These are phyloP conservation scores for Cydia pomonella DNA, from an alignment of 1,140 invertebrate genomes.

Conservation along the genomic window DNA sequence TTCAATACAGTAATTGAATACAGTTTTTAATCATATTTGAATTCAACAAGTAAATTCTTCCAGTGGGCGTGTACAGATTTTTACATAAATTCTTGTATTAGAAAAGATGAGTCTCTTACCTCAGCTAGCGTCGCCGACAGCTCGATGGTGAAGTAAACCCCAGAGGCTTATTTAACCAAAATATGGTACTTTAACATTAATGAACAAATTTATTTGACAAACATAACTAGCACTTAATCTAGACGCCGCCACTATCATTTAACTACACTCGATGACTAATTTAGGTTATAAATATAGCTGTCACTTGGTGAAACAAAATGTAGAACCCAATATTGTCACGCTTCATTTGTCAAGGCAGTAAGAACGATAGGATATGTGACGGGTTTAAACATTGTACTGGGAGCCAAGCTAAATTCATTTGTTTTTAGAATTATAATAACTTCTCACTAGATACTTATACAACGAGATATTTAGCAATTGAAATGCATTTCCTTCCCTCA, in stretches of 20 bases:
- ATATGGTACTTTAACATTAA: not conserved
- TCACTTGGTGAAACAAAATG: slow-evolving; percentile 40
- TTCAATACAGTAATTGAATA: not conserved
- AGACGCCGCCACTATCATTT: slow-evolving; percentile 18
- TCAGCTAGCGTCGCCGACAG: not conserved
- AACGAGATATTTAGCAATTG: not conserved
- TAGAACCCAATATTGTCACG: slow-evolving; percentile 17
- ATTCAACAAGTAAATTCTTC: slow-evolving; percentile 32
- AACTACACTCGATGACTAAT: slow-evolving; percentile 61
- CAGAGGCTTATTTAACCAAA: not conserved
- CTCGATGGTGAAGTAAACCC: not conserved
- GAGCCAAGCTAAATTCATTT: not conserved
- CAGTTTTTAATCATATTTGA: not conserved
- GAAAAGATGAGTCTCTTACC: slow-evolving; percentile 15
- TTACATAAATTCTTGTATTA: slow-evolving; percentile 30
- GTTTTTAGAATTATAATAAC: not conserved
- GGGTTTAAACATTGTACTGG: not conserved
- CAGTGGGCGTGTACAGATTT: slow-evolving; percentile 23
- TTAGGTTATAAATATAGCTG: slow-evolving; percentile 72
- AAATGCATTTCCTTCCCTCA: too few species aligned
- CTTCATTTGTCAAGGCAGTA: slow-evolving; percentile 20
- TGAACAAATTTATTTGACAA: slow-evolving; percentile 4
- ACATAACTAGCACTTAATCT: slow-evolving; percentile 19
- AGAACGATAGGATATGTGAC: slow-evolving; percentile 1
- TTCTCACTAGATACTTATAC: not conserved